These are phyloP conservation scores for Iguana delicatissima DNA, from an alignment of 2,797 vertebrate species.

Conservation along the genomic window DNA sequence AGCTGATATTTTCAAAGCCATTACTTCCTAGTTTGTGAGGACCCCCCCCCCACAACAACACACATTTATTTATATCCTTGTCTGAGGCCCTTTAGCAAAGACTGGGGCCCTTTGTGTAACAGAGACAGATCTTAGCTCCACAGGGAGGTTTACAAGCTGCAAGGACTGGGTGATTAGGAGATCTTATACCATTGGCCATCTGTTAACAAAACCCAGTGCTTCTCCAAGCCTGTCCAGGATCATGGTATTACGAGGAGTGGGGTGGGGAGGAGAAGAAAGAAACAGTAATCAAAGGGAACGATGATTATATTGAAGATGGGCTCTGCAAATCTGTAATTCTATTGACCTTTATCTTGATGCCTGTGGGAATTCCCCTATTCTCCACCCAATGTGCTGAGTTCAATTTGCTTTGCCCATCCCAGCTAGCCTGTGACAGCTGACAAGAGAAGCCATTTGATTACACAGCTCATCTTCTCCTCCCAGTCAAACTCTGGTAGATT, in stretches of 20 bases:
- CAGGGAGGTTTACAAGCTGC: constrained; percentile 25
- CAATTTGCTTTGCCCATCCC: neutral
- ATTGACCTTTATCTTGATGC: constrained; percentile 31
- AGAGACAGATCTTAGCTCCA: constrained; percentile 33
- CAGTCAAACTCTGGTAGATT: constrained; percentile 20
- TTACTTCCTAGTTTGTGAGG: neutral
- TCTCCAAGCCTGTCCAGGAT: constrained; percentile 13
- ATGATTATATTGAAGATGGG: constrained; percentile 31
- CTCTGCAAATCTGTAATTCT: constrained; percentile 26
- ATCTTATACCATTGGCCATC: constrained; percentile 32
- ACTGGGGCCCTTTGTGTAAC: constrained; percentile 15
- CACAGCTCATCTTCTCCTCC: constrained; percentile 16
- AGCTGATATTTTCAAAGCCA: neutral
- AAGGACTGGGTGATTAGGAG: constrained; percentile 22
- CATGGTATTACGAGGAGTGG: constrained; percentile 2
- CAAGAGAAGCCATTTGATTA: constrained; percentile 43
- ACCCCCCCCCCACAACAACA: too few species aligned
- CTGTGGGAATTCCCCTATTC: constrained; percentile 37
- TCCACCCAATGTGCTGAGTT: constrained; percentile 15
- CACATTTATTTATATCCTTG: neutral
- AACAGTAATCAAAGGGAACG: constrained; percentile 43
- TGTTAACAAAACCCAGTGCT: constrained; percentile 17
- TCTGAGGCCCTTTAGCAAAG: neutral
- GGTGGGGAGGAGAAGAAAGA: neutral
- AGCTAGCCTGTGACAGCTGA: constrained; percentile 19